Base-by-base conservation (phyloP, 1,140 invertebrate genomes). In the Euwallacea fornicatus region DNA sequence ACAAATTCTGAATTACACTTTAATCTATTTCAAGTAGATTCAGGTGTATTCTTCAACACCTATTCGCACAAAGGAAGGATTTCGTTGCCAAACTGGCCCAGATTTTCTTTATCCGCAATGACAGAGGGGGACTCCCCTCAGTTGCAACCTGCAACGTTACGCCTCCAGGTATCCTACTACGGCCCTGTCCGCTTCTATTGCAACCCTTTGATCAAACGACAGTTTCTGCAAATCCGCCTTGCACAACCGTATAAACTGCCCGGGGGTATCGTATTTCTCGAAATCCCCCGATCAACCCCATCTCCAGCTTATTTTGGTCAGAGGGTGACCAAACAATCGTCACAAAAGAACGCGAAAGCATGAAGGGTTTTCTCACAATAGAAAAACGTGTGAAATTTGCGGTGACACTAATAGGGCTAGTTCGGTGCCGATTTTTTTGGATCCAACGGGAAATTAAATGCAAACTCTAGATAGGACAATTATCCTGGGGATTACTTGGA, bases 341-440 rank as follows among this genome's bases (percentile, higher is more conserved):
- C 42, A 58, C 47, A 59, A 68, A 54, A 44, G 63, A 66, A 59
- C 7, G 41, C 54, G 47, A 15, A 44, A 64, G 42, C 21, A 59
- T 55, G 55, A 69, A 61, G 58, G 58, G 42, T 33, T 47, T 60
- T 41, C 42, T 16, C 33, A 70, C 69, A 70, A 70, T 50, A 65
- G 71, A 73, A 73, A 75, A 73, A 73, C 74, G 74, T 75, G 74
- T 75, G 74, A 75, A 75, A 75, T 75, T 75, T 75, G 74, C 69
- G 71, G 71, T 75, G 65, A 68, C 50, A 58, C 69, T 75, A 75
- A 75, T 75, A 75, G 74, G 64, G 43, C 74, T 60, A 63, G 74
- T 73, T 72, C 46, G 15, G 44, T 42, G 63, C 47, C 15, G 62
- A 56, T 66, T 54, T 44, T 33, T 33, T 33, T 33, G 21, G 21